Conservation (phyloP, 2,113 vertebrate genomes). For the Sardina pilchardus region DNA sequence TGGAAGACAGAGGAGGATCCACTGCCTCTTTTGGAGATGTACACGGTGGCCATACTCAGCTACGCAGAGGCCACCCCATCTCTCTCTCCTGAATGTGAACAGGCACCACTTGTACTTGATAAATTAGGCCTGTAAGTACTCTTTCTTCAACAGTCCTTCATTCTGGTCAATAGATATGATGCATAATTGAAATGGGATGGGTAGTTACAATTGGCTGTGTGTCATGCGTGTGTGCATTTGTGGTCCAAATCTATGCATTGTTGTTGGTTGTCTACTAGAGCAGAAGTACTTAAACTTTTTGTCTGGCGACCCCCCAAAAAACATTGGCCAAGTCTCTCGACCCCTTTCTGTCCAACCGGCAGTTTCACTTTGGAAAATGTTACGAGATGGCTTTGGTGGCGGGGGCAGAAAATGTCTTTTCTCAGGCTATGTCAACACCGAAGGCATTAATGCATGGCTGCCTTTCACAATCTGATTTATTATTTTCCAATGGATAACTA, state of each 20-base stretch:
- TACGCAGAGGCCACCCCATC: conserved; percentile 88
- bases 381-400: too few relatives aligned
- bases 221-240: neutral
- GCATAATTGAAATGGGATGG: neutral
- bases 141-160: neutral
- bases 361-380: too few relatives aligned
- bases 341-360: too few relatives aligned
- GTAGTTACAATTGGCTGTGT: neutral
- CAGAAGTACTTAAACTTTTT: too few relatives aligned
- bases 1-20: conserved; percentile 96
- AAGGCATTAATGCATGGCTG: too few relatives aligned
- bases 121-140: conserved; percentile 94
- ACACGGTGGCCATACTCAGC: conserved; percentile 92
- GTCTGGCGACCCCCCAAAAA: too few relatives aligned
- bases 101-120: conserved; percentile 94
- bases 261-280: too few relatives aligned
- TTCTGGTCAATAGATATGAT: neutral
- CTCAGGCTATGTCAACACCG: too few relatives aligned
- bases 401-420: too few relatives aligned
- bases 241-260: neutral
- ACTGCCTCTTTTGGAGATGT: conserved; percentile 91
- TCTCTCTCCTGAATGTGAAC: conserved; percentile 96
- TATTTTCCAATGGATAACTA: too few relatives aligned
- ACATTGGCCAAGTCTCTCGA: too few relatives aligned
- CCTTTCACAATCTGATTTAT: too few relatives aligned